Evolutionary conservation across 2,888 invertebrate genomes (phyloP), one percentile per base, ranked within the genome.

Genomic region (Microctonus aethiopoides): DNA sequence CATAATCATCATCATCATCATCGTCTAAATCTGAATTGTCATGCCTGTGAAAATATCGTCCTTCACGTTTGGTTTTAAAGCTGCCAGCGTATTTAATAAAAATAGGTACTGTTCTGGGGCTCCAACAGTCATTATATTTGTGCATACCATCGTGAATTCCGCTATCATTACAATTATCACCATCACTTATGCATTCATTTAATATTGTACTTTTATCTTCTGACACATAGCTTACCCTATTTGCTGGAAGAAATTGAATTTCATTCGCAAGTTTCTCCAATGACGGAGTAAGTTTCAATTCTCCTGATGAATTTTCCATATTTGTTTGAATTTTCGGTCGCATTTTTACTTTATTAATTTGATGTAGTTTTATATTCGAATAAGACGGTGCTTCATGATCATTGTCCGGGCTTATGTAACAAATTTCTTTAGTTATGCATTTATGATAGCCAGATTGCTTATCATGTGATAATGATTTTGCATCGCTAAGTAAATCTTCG

Each of bases 241-340:
- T 78, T 3, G 81, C 81, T 10, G 84, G 83, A 26, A 81, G 70
- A 68, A 85, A 85, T 67, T 83, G 79, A 39, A 85, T 85, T 72
- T 85, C 83, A 62, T 78, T 81, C 0, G 85, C 84, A 24, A 85
- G 74, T 63, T 84, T 83, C 57, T 85, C 84, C 60, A 86, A 72
- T 9, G 82, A 82, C 5, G 82, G 82, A 13, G 82, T 81, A 6
- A 83, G 73, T 59, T 79, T 80, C 36, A 83, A 69, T 63, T 79
- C 80, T 13, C 74, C 72, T 5, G 72, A 65, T 10, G 74, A 63
- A 32, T 79, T 79, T 34, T 59, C 74, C 24, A 57, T 72, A 57
- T 73, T 78, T 22, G 79, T 74, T 16, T 73, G 72, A 20, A 79
- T 71, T 64, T 78, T 78, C 5, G 77, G 72, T 20, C 79, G 77